Evolutionary conservation across 35 echinoderm and acorn worm species (phyloP).

Genomic region (Ophioderma brevispina): DNA sequence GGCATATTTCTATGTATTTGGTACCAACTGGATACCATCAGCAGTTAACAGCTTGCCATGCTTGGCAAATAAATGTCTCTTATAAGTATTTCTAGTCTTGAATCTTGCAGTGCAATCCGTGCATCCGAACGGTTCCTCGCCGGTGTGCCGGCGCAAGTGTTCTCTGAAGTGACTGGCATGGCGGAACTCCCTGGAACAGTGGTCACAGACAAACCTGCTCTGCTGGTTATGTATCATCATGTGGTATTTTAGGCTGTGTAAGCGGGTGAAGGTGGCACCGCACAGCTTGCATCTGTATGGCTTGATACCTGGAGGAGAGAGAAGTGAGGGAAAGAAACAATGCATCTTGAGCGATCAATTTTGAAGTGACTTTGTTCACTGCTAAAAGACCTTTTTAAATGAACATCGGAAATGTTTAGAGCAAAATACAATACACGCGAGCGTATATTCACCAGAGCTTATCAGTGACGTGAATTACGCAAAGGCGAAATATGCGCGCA

Average conservation of each 20-base stretch:
- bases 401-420: too few relatives aligned
- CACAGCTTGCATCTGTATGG: slow-evolving; percentile 86
- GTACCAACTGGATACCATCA: slow-evolving; percentile 20
- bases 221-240: slow-evolving; percentile 99
- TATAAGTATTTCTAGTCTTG: slow-evolving; percentile 98
- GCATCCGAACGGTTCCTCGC: slow-evolving; percentile 95
- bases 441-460: not conserved
- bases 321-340: too few relatives aligned
- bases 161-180: slow-evolving; percentile 98
- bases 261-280: slow-evolving; percentile 91
- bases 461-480: too few relatives aligned
- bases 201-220: slow-evolving; percentile 83
- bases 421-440: not conserved
- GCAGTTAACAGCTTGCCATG: slow-evolving; percentile 76
- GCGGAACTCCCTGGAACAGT: slow-evolving; percentile 88
- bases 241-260: slow-evolving; percentile 98
- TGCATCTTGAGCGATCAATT: too few relatives aligned
- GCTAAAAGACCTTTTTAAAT: not conserved
- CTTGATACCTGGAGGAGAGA: slow-evolving; percentile 80
- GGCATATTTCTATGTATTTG: not conserved
- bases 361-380: too few relatives aligned
- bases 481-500: too few relatives aligned
- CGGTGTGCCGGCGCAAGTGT: slow-evolving; percentile 93
- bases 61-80: slow-evolving; percentile 72
- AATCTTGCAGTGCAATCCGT: slow-evolving; percentile 88